Base-by-base conservation (phyloP, 2,113 vertebrate species). In the Cichladusa arquata region DNA sequence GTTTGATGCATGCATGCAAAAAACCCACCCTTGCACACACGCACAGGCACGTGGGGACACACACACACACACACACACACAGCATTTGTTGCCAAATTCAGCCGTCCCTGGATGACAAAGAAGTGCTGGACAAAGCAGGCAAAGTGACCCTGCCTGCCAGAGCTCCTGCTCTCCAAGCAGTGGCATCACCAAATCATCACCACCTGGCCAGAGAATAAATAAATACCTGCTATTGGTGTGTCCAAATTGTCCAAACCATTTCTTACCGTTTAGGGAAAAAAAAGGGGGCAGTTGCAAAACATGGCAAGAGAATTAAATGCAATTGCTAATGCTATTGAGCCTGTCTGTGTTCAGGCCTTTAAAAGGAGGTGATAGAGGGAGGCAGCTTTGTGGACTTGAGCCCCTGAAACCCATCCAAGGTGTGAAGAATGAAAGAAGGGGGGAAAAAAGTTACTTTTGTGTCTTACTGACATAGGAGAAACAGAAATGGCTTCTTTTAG, bases 81-180 rank as follows among this genome's bases (percentile, higher is more conserved):
- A 97, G 93, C 92, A 90, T 98, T 98, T 97, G 81, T 95, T 97
- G 97, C 97, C 20, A 53, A 98, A 98, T 97, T 97, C 97, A 98
- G 97, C 97, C 97, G 98, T 97, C 96, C 73, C 84, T 96, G 96
- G 98, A 96, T 96, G 97, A 98, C 98, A 98, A 98, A 96, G 95
- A 95, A 66, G 86, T 24, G 26, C 69, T 88, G 95, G 96, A 96
- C 88, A 97, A 98, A 93, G 92, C 66, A 0, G 88, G 86, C 57
- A 11, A 78, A 96, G 92, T 94, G 94, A 97, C 90, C 91, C 92
- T 71, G 71, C 86, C 72, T 80, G 95, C 96, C 96, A 89, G 87
- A 94, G 94, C 92, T 78, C 69, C 91, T 97, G 95, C 96, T 95
- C 80, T 96, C 90, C 95, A 61, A 91, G 84, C 51, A 61, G 87